Evolutionary conservation across 2,113 vertebrate species (phyloP), one percentile per base, ranked within the genome.

Genomic region (Mixornis gularis): DNA sequence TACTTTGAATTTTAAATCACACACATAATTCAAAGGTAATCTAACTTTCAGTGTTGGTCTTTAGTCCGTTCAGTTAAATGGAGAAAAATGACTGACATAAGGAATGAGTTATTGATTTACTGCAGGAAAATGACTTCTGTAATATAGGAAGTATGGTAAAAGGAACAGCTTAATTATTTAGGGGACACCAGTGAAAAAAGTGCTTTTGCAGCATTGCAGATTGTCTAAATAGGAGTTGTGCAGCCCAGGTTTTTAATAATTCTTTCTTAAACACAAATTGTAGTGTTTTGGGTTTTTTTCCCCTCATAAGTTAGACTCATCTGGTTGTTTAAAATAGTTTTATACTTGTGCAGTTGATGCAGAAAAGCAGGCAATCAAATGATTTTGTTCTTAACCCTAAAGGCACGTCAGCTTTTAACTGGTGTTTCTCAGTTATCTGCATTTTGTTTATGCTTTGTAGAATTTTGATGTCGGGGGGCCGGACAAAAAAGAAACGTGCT

Each of bases 1-100:
- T 98, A 97, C 98, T 99, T 99, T 98, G 98, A 99, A 99, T 99
- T 99, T 98, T 99, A 99, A 99, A 99, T 99, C 97, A 97, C 66
- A 74, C 97, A 93, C 98, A 98, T 99, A 99, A 99, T 98, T 99
- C 98, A 98, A 97, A 98, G 95, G 98, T 98, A 99, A 99, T 99
- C 98, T 98, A 98, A 98, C 98, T 98, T 98, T 95, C 97, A 97
- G 97, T 97, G 97, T 97, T 64, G 95, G 97, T 96, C 97, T 97
- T 97, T 93, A 94, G 97, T 97, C 97, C 62, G 88, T 97, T 97
- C 96, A 94, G 96, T 97, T 98, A 98, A 97, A 98, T 98, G 97
- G 97, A 98, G 97, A 98, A 97, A 98, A 97, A 98, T 97, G 98
- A 98, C 95, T 97, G 97, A 97, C 94, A 90, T 96, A 97, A 96